Conservation (phyloP, 2,888 invertebrate genomes). For the Ochropacha duplaris region DNA sequence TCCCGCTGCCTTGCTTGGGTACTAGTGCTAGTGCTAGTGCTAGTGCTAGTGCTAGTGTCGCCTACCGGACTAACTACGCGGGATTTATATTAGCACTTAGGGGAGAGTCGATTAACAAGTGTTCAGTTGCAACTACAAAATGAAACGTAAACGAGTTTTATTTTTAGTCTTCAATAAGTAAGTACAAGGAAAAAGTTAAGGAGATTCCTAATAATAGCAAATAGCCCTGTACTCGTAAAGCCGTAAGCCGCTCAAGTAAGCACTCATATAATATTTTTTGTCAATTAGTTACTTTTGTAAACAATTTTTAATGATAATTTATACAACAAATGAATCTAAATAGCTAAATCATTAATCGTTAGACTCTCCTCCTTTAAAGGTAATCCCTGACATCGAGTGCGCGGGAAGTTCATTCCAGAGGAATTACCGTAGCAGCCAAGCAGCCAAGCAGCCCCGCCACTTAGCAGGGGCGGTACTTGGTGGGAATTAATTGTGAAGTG, state of each 20-base stretch:
- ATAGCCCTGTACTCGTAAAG: background rate
- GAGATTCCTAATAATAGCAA: background rate
- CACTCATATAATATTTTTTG: background rate
- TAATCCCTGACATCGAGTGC: too few species aligned
- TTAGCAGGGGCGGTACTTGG: background rate
- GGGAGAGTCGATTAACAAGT: too few species aligned
- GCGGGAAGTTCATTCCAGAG: background rate
- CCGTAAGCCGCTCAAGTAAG: background rate
- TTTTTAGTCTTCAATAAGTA: background rate
- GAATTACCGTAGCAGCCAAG: background rate
- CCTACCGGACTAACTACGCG: background rate
- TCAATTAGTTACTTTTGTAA: background rate
- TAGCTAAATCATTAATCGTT: background rate
- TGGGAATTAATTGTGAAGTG: too few species aligned
- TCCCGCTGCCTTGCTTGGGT: background rate
- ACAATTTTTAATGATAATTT: background rate
- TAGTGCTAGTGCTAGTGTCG: too few species aligned
- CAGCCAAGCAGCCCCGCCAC: background rate
- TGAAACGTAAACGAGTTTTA: background rate
- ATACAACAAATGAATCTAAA: too few species aligned
- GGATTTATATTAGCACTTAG: too few species aligned
- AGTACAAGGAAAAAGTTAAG: background rate
- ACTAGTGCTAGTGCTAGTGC: too few species aligned
- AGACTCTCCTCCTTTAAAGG: background rate
- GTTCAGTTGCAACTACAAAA: too few species aligned